Conservation (phyloP, 2,113 vertebrate genomes). For the Hirundichthys speculiger region DNA sequence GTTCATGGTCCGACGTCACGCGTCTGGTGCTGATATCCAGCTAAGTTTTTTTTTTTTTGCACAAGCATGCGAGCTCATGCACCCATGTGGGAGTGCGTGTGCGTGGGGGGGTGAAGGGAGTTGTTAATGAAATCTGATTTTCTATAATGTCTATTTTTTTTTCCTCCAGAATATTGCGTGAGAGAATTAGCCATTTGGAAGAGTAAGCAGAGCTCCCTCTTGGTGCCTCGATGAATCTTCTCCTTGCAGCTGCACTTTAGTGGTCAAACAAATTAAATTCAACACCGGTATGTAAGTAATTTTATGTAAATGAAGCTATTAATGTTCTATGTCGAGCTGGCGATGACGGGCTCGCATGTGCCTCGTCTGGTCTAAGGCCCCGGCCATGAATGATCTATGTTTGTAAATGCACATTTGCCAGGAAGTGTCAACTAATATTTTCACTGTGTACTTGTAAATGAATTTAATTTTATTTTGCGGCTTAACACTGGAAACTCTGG, state of each 20-base stretch:
- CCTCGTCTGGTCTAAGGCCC: conserved; percentile 80
- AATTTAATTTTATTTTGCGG: conserved; percentile 64
- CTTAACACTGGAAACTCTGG: conserved; percentile 48
- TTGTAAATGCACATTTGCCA: conserved; percentile 67
- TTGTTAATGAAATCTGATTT: conserved; percentile 70
- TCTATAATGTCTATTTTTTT: conserved; percentile 73
- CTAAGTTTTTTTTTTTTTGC: conserved; percentile 22
- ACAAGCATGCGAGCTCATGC: conserved; percentile 8
- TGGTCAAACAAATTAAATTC: conserved; percentile 97
- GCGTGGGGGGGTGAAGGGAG: conserved; percentile 8
- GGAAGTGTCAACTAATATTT: conserved; percentile 64
- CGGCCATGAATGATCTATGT: conserved; percentile 45
- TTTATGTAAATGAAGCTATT: conserved; percentile 98
- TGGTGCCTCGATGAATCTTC: conserved; percentile 86
- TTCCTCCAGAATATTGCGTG: conserved; percentile 76
- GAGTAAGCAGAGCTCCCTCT: conserved; percentile 80
- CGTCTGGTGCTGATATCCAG: conserved; percentile 1
- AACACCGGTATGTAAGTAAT: conserved; percentile 94
- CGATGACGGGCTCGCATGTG: conserved; percentile 83
- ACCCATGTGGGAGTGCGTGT: neutral
- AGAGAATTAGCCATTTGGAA: conserved; percentile 84
- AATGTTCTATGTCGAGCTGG: conserved; percentile 94
- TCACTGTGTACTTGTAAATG: conserved; percentile 41
- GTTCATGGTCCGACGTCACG: neutral
- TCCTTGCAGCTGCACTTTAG: conserved; percentile 85